These are phyloP conservation scores for Coracopsis vasa DNA, from an alignment of 2,113 vertebrate species.

Conservation along the genomic window DNA sequence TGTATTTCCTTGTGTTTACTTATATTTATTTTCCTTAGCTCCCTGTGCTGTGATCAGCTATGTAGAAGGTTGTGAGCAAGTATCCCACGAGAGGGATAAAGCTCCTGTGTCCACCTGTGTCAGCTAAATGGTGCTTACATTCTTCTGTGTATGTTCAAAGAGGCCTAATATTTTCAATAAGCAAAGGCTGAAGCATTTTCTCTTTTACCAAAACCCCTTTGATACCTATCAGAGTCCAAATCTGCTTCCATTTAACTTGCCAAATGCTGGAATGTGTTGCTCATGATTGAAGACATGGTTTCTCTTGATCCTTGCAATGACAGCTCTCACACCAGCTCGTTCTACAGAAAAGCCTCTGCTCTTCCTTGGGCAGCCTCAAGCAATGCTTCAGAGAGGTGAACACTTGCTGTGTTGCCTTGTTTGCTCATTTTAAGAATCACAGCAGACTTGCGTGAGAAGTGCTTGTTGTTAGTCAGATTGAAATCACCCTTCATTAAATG, in stretches of 20 bases:
- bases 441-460: not conserved
- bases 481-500: not conserved
- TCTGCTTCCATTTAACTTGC: not conserved
- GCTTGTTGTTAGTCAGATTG: not conserved
- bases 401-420: not conserved
- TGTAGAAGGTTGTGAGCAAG: not conserved
- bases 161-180: not conserved
- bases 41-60: not conserved
- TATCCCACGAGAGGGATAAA: not conserved
- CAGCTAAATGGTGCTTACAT: not conserved
- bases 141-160: not conserved
- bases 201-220: not conserved
- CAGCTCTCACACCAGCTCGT: not conserved
- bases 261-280: not conserved
- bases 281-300: fast-evolving
- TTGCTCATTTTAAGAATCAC: not conserved
- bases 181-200: not conserved
- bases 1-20: not conserved
- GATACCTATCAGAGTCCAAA: not conserved
- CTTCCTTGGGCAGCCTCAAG: not conserved
- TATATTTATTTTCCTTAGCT: not conserved
- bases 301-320: not conserved
- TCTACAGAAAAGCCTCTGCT: not conserved
- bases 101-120: not conserved
- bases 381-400: not conserved